Evolutionary conservation across 1,140 invertebrate species (phyloP).

Genomic region (Drosophila eugracilis): DNA sequence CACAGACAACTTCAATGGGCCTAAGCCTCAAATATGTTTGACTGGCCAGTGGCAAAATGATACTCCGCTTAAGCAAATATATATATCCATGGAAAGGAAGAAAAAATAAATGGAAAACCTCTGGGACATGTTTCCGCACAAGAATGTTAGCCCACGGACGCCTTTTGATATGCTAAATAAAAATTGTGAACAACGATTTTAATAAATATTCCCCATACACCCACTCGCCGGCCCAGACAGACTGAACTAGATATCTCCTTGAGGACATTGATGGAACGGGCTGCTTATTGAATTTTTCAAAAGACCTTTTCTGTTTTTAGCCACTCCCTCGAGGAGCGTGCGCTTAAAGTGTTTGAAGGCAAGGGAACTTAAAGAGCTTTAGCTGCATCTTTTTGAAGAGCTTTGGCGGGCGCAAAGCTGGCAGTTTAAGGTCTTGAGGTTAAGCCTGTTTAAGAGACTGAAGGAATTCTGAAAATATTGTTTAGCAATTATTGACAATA

Average conservation of each 20-base stretch:
- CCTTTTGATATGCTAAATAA: conserved; percentile 79
- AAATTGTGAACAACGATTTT: conserved; percentile 77
- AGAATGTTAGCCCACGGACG: conserved; percentile 49
- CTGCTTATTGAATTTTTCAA: conserved; percentile 77
- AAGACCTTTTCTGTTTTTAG: conserved; percentile 40
- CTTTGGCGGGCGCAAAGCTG: not conserved
- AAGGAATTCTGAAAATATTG: too few relatives aligned
- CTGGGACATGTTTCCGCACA: conserved; percentile 44
- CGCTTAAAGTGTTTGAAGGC: conserved; percentile 46
- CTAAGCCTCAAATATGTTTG: conserved; percentile 34
- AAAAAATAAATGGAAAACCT: conserved; percentile 16
- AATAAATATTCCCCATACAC: conserved; percentile 75
- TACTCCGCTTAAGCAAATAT: conserved; percentile 50
- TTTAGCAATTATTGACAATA: too few relatives aligned
- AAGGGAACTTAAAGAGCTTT: conserved; percentile 39
- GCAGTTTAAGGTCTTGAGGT: not conserved
- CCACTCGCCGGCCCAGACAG: conserved; percentile 19
- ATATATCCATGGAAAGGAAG: conserved; percentile 37
- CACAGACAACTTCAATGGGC: conserved; percentile 50
- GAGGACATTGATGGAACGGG: conserved; percentile 39
- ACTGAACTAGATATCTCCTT: conserved; percentile 41
- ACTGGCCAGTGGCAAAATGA: conserved; percentile 31
- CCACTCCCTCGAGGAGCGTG: conserved; percentile 14
- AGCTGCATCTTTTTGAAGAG: not conserved
- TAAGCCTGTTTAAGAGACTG: too few relatives aligned